Percentiles rank a stretch among this genome's conserved stretches.
Evolutionary conservation across 64 coral and sea anemone species (phyloP).

Genomic region (Montipora sp.): DNA sequence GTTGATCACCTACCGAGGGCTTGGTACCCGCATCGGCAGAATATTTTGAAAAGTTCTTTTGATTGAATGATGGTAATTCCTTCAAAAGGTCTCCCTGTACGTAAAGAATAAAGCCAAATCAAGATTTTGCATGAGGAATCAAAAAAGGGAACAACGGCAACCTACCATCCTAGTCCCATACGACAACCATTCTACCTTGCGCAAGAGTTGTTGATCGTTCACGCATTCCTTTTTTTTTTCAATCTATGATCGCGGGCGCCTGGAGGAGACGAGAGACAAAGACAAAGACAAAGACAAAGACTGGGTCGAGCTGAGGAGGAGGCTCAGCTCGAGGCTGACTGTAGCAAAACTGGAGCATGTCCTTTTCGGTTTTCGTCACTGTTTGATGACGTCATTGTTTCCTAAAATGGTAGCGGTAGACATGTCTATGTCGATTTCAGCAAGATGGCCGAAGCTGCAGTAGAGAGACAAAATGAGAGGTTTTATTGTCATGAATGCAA

Average conservation of each 20-base stretch:
- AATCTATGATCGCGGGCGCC: not conserved
- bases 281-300: no score
- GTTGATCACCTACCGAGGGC: constrained; percentile 71
- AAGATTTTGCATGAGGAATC: not conserved
- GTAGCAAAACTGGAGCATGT: not conserved
- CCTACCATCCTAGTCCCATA: not conserved
- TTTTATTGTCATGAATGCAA: constrained; percentile 93
- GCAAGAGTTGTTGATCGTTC: not conserved
- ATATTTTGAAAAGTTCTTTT: constrained; percentile 89
- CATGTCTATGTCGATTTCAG: constrained; percentile 16
- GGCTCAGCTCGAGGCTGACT: no score
- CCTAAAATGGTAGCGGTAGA: constrained; percentile 11
- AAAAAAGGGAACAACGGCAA: not conserved
- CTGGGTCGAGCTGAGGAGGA: no score
- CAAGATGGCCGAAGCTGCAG: constrained; percentile 90
- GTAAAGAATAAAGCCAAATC: not conserved
- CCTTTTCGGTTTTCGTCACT: not conserved
- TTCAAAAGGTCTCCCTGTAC: constrained; percentile 85
- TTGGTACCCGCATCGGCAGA: constrained; percentile 70
- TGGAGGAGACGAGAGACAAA: no score
- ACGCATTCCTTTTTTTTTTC: not conserved
- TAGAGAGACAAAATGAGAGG: constrained; percentile 75
- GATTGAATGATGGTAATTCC: constrained; percentile 90
- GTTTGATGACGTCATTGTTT: constrained; percentile 31
- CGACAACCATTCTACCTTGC: not conserved